phyloP scores from a whole-genome alignment of 2,113 vertebrate species.

The Noctilio leporinus region DNA sequence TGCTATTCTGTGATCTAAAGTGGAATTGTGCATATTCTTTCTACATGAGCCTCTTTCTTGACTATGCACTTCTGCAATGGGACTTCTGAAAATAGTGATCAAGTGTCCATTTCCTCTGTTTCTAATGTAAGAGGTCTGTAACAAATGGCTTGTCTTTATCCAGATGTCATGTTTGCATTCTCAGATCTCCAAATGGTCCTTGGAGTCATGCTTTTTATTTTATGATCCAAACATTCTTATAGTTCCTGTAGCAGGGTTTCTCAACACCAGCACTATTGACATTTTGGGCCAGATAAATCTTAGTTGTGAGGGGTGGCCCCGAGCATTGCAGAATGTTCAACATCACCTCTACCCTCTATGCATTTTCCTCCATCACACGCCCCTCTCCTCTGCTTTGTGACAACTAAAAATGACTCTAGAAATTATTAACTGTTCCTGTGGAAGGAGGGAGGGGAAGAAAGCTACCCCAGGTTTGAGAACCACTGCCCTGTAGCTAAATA shows the following conservation, averaged over 20 bases:
- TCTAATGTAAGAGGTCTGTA: not conserved
- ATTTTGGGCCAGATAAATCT: not conserved
- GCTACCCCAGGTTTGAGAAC: not conserved
- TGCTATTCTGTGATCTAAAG: not conserved
- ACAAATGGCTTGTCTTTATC: conserved; percentile 34
- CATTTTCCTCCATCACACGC: not conserved
- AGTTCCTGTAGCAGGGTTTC: not conserved
- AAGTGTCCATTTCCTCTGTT: conserved; percentile 1
- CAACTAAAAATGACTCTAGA: not conserved
- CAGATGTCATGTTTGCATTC: conserved; percentile 29
- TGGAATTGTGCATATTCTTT: not conserved
- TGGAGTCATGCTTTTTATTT: not conserved
- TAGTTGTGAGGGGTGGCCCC: not conserved
- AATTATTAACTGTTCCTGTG: not conserved
- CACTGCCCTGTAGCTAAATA: not conserved
- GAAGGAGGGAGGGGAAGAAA: not conserved
- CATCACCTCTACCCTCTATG: not conserved
- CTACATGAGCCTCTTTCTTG: not conserved
- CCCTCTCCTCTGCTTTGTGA: not conserved
- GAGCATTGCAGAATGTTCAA: not conserved
- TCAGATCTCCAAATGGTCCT: not conserved
- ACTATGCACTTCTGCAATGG: not conserved
- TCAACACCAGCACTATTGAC: not conserved
- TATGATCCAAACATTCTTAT: not conserved
- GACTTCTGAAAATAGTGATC: conserved; percentile 5